Percentiles rank a stretch among this genome's conserved stretches.
These are phyloP conservation scores for Rattus rattus DNA, from an alignment of 2,113 vertebrate species.

Conservation along the genomic window DNA sequence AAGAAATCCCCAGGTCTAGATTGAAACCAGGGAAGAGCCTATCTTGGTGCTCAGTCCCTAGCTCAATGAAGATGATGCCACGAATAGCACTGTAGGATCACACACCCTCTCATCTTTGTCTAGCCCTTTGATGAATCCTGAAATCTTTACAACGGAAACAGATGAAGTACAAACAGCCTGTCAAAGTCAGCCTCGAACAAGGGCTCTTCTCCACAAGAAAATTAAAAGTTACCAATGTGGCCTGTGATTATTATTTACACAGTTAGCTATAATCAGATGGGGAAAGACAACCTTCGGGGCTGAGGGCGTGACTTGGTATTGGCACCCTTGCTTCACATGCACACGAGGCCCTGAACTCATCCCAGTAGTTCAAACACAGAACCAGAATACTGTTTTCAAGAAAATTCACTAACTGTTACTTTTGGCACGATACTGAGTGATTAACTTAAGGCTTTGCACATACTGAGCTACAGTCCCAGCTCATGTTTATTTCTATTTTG, in stretches of 20 bases:
- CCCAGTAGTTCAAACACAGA: not conserved
- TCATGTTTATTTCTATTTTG: not conserved
- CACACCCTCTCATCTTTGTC: not conserved
- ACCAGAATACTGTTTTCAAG: not conserved
- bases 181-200: conserved; percentile 21
- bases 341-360: not conserved
- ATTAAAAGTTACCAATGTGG: not conserved
- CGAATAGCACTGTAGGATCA: not conserved
- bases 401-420: not conserved
- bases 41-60: conserved; percentile 1
- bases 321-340: too few relatives aligned
- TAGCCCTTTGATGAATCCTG: not conserved
- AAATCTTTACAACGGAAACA: not conserved
- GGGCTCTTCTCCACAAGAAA: not conserved
- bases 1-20: conserved; percentile 35
- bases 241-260: conserved; percentile 19
- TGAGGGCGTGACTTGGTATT: not conserved
- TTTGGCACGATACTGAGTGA: too few relatives aligned
- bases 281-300: not conserved
- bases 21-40: conserved; percentile 18
- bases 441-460: not conserved
- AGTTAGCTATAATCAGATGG: not conserved
- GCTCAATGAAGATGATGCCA: not conserved
- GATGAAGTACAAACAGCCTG: not conserved
- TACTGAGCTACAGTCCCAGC: not conserved